Evolutionary conservation across 2,113 vertebrate genomes (phyloP), one percentile per base, ranked within the genome.

Genomic region (Ctenomys sociabilis): DNA sequence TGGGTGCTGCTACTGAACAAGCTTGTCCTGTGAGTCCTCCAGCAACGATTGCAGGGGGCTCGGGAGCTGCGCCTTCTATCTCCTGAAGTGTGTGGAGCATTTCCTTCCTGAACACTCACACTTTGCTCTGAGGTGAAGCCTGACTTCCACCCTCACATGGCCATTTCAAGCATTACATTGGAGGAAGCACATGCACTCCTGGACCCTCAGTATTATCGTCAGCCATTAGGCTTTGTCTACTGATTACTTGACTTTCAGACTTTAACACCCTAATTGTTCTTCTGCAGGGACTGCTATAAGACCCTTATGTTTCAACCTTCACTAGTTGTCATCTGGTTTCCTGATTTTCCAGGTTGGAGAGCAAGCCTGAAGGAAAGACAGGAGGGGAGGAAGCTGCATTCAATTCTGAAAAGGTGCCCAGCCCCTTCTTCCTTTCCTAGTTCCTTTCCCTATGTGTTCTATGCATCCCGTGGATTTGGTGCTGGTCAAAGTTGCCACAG

Each of bases 341-440:
- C 19, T 88, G 43, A 28, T 68, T 95, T 82, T 40, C 26, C 52
- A 96, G 94, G 35, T 45, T 14, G 21, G 28, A 82, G 1, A 77
- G 11, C 10, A 57, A 6, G 1, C 14, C 52, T 78, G 43, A 92
- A 7, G 0, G 37, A 95, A 66, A 37, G 2, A 37, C 45, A 83
- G 3, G 82, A 95, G 19, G 14, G 13, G 92, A 73, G 0, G 7
- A 81, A 35, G 40, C 40, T 91, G 11, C 68, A 35, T 37, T 64
- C 66, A 24, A 0, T 66, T 43, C 19, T 93, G 13, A 91, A 66
- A 82, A 86, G 95, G 93, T 96, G 54, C 95, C 19, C 32, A 37
- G 30, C 26, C 13, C 7, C 63, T 73, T 2, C 21, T 1, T 57
- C 49, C 16, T 43, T 49, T 87, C 16, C 52, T 32, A 22, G 19